Percentiles rank a stretch among this genome's conserved stretches.
phyloP scores from a whole-genome alignment of 2,888 invertebrate genomes.

The Drosophila subsilvestris region DNA sequence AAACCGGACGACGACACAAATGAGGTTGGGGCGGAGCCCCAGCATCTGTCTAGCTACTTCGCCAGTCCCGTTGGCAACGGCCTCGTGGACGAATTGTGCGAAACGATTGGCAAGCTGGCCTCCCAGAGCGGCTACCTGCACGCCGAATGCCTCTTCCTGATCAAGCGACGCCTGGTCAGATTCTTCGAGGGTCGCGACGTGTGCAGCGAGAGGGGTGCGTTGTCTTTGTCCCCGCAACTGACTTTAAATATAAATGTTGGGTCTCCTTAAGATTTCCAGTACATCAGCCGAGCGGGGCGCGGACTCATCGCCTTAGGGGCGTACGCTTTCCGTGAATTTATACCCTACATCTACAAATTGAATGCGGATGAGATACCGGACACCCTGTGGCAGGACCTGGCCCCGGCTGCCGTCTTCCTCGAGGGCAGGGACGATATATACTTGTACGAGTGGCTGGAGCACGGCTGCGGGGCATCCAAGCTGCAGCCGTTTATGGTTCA shows the following conservation, averaged over 20 bases:
- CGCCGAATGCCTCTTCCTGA: slow-evolving; percentile 80
- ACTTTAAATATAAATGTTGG: not conserved
- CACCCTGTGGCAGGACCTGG: slow-evolving; percentile 76
- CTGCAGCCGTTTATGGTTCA: slow-evolving; percentile 82
- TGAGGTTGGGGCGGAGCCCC: slow-evolving; percentile 48
- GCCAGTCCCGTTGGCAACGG: slow-evolving; percentile 75
- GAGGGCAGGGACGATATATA: slow-evolving; percentile 82
- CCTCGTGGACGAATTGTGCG: slow-evolving; percentile 79
- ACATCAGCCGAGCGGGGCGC: slow-evolving; percentile 79
- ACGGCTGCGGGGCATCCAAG: slow-evolving; percentile 79
- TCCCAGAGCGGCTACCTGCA: slow-evolving; percentile 82
- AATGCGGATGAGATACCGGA: slow-evolving; percentile 75
- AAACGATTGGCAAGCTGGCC: slow-evolving; percentile 81
- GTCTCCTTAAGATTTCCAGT: slow-evolving; percentile 78
- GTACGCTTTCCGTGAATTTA: slow-evolving; percentile 83
- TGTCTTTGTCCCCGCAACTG: not conserved
- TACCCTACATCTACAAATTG: slow-evolving; percentile 81
- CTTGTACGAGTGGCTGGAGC: slow-evolving; percentile 83
- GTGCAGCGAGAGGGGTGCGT: slow-evolving; percentile 71
- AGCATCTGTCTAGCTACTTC: slow-evolving; percentile 74
- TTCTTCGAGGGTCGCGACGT: slow-evolving; percentile 79
- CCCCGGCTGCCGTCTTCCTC: slow-evolving; percentile 79
- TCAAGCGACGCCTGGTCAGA: slow-evolving; percentile 74
- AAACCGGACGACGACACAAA: slow-evolving; percentile 68
- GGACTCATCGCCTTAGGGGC: slow-evolving; percentile 82